Base-by-base conservation (phyloP, 2,797 vertebrate genomes). In the Taenioides sp. region DNA sequence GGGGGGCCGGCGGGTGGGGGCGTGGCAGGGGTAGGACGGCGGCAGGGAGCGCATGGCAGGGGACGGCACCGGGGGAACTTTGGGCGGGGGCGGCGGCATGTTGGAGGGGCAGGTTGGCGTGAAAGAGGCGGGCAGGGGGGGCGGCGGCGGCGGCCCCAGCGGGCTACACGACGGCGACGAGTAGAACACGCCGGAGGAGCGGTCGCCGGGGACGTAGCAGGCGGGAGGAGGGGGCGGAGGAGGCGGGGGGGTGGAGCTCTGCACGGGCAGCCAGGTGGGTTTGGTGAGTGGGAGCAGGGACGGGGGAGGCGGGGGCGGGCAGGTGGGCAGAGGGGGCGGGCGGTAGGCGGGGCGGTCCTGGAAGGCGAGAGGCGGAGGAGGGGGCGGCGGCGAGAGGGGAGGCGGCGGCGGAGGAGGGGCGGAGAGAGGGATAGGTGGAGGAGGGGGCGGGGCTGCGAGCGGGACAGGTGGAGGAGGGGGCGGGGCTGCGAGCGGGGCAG, bases 261-360 rank as follows among this genome's bases (percentile, higher is more conserved):
- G 92, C 70, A 94, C 65, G 18, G 91, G 94, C 12, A 92, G 80
- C 92, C 93, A 96, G n/a, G 84, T 82, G 23, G 92, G 91, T 69
- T 92, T 96, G 81, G 94, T 93, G 4, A 85, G 57, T 47, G 92
- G 94, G 28, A 55, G 59, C 0, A 25, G 22, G 18, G 65, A 61
- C 0, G 65, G 43, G 10, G 65, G 65, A 0, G 93, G 88, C 0
- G 91, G 91, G 0, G 93, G 93, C 2, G 88, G 92, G 66, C 83
- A 86, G 80, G 92, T 77, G 31, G 93, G 90, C 0, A 91, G 37
- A 69, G 93, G 87, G 0, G 83, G 82, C 3, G 79, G 88, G 73
- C 58, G 93, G 79, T 34, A 87, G 67, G 63, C 67, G 0, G 88
- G 84, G 5, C 89, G 92, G 23, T 95, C 94, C 54, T 88, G 90